Evolutionary conservation across 2,888 invertebrate species (phyloP).

Genomic region (Tuta absoluta): DNA sequence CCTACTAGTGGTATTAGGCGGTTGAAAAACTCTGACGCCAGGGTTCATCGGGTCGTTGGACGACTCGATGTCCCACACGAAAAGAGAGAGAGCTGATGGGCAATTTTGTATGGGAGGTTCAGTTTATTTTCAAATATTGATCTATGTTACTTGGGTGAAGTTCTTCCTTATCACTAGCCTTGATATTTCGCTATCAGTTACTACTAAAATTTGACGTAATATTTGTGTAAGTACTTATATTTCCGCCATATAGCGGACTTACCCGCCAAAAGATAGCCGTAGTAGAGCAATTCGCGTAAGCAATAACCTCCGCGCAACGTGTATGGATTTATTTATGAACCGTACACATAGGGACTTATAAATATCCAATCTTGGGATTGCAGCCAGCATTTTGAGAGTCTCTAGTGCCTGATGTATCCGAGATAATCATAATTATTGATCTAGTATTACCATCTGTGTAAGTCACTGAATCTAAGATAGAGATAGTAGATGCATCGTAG

Average conservation of each 20-base stretch:
- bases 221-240: background rate
- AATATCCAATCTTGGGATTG: constrained; percentile 39
- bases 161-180: no score
- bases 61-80: no score
- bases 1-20: no score
- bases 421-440: background rate
- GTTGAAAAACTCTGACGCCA: no score
- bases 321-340: constrained; percentile 43
- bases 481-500: background rate
- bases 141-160: no score
- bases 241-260: background rate
- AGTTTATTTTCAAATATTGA: no score
- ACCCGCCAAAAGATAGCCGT: background rate
- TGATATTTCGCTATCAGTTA: no score
- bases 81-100: no score
- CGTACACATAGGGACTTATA: constrained; percentile 35
- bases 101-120: no score
- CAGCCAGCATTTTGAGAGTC: background rate
- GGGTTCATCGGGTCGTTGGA: no score
- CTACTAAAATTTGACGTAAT: no score
- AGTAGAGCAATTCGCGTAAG: constrained; percentile 11
- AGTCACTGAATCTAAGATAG: background rate
- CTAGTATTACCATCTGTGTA: constrained; percentile 2
- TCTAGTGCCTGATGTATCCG: background rate
- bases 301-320: constrained; percentile 21